phyloP scores from a whole-genome alignment of 2,797 vertebrate genomes.

The Ceryle rudis region DNA sequence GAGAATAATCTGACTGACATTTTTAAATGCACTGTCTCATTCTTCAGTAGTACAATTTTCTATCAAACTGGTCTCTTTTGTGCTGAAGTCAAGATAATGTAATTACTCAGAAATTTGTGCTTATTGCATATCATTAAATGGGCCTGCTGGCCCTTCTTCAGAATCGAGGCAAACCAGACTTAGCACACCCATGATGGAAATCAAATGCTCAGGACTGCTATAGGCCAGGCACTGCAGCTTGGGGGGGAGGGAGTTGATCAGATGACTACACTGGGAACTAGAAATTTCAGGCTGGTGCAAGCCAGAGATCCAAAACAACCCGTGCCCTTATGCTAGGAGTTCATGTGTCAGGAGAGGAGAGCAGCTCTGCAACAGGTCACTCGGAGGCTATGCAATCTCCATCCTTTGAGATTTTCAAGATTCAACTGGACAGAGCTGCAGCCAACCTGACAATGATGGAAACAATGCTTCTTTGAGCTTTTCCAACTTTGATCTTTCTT shows the following conservation, averaged over 20 bases:
- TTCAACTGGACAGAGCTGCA: background rate
- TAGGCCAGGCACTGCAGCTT: background rate
- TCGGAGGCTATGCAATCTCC: background rate
- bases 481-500: constrained; percentile 48
- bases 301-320: background rate
- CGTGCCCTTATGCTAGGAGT: background rate
- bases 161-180: background rate
- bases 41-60: background rate
- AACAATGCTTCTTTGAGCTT: constrained; percentile 55
- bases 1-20: background rate
- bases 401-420: constrained; percentile 25
- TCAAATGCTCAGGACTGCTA: background rate
- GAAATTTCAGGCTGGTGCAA: background rate
- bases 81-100: background rate
- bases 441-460: background rate
- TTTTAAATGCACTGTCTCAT: background rate
- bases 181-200: background rate
- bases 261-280: background rate
- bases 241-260: background rate
- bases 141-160: background rate
- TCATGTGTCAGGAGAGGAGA: fast-evolving
- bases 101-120: background rate
- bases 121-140: background rate
- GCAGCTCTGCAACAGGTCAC: background rate
- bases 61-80: background rate